A percentile compares a stretch with the other conserved stretches of the same genome.
Evolutionary conservation across 2,888 invertebrate genomes (phyloP).

Genomic region (Syrista parreyssii): DNA sequence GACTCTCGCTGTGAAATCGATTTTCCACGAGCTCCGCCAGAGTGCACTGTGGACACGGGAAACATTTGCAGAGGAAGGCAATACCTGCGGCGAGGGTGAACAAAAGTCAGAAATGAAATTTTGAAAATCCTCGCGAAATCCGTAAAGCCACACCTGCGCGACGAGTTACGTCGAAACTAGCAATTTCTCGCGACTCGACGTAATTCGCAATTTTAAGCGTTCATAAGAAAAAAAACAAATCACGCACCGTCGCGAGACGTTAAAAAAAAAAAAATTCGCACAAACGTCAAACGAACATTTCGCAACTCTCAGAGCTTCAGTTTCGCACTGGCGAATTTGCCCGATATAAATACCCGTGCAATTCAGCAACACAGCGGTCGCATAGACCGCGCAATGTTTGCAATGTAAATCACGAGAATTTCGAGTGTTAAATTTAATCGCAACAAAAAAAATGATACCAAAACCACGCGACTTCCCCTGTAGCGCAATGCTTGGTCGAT

Average conservation of each 20-base stretch:
- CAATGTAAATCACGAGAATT: background rate
- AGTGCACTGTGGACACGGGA: background rate
- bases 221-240: too few relatives aligned
- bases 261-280: too few relatives aligned
- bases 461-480: background rate
- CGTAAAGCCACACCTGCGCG: background rate
- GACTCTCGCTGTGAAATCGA: slow-evolving; percentile 27
- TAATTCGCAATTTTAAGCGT: too few relatives aligned
- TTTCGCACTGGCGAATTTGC: background rate
- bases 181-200: background rate
- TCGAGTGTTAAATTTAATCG: background rate
- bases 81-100: too few relatives aligned
- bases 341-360: too few relatives aligned
- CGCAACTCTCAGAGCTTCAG: too few relatives aligned
- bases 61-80: background rate
- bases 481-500: background rate
- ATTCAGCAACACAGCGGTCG: background rate
- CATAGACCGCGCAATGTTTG: background rate
- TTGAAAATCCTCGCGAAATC: background rate
- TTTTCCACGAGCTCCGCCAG: slow-evolving; percentile 1
- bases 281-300: too few relatives aligned
- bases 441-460: background rate
- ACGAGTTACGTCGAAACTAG: slow-evolving; percentile 7
- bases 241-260: too few relatives aligned
- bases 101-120: background rate